Evolutionary conservation across 1,140 invertebrate genomes (phyloP), one percentile per base, ranked within the genome.

Genomic region (Apis laboriosa): DNA sequence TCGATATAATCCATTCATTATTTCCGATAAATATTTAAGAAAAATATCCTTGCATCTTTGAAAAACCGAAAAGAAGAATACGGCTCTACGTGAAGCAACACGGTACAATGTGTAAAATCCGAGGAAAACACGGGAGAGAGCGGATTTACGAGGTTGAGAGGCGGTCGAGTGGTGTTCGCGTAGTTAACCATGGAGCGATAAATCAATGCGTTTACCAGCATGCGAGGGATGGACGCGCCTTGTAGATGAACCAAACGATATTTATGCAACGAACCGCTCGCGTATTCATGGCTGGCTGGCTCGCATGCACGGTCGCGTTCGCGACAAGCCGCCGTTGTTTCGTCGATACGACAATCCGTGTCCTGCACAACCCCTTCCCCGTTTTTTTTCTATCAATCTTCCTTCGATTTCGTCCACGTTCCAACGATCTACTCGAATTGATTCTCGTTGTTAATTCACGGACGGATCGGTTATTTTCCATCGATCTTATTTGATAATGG

Each of bases 231-330:
- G 70, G n/a, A 55, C 70, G 24, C 49, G 67, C 49, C 67, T 70
- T 43, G 43, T 70, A 70, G 49, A 70, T 70, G 67, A 70, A 70
- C 51, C 70, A 24, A 53, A 49, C 70, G 70, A 72, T 72, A 72
- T 72, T 72, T 72, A 72, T 72, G 70, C 70, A 72, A 72, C 70
- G 70, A 55, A 72, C 70, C 70, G 70, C n/a, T 72, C 24, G 70
- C 51, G 70, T 28, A 72, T 55, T 55, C 51, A 28, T 19, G 70
- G 70, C 24, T 55, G 70, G 51, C 55, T 28, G 51, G 12, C 1
- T 72, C 70, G 51, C 70, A 72, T 17, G 67, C 67, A 70, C 49
- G 51, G 17, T 17, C 34, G 70, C 70, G n/a, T 55, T 72, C 17
- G n/a, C n/a, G 28, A 28, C 51, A 9, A 24, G 9, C 9, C 51